phyloP scores from a whole-genome alignment of 2,888 invertebrate species.

The Alloplasta piceator region DNA sequence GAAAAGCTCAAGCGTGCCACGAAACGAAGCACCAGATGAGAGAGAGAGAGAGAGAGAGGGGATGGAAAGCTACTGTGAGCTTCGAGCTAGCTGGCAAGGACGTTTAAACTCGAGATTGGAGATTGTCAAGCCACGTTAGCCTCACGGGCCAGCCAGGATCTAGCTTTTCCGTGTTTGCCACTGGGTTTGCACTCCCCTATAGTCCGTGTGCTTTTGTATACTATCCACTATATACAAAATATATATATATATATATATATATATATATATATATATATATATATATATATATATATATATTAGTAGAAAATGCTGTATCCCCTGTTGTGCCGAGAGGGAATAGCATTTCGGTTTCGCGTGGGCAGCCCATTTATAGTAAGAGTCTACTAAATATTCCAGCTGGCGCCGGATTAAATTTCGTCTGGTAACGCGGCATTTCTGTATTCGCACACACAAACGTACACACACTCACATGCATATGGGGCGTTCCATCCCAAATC shows the following conservation, averaged over 20 bases:
- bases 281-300: constrained; percentile 8
- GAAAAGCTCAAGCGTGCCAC: constrained; percentile 58
- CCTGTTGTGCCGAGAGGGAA: constrained; percentile 43
- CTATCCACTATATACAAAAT: constrained; percentile 2
- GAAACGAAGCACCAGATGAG: constrained; percentile 38
- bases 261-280: background rate
- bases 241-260: background rate
- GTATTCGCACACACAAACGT: constrained; percentile 24
- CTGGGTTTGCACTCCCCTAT: constrained; percentile 22
- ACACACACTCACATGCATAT: no score
- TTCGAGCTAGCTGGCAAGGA: constrained; percentile 56
- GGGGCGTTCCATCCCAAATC: no score
- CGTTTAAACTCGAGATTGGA: constrained; percentile 66
- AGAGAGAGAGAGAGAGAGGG: background rate
- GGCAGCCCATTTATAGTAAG: constrained; percentile 66
- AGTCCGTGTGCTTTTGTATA: background rate
- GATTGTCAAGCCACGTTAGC: constrained; percentile 67
- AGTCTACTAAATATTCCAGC: constrained; percentile 68
- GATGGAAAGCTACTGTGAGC: constrained; percentile 10
- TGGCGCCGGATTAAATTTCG: constrained; percentile 67
- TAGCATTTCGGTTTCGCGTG: constrained; percentile 63
- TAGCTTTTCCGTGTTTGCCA: constrained; percentile 54
- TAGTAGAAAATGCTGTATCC: background rate
- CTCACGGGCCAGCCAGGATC: constrained; percentile 54
- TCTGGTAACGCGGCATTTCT: constrained; percentile 52